Evolutionary conservation across 2,888 invertebrate genomes (phyloP), one percentile per base, ranked within the genome.

Genomic region (Sarcophaga caerulescens): DNA sequence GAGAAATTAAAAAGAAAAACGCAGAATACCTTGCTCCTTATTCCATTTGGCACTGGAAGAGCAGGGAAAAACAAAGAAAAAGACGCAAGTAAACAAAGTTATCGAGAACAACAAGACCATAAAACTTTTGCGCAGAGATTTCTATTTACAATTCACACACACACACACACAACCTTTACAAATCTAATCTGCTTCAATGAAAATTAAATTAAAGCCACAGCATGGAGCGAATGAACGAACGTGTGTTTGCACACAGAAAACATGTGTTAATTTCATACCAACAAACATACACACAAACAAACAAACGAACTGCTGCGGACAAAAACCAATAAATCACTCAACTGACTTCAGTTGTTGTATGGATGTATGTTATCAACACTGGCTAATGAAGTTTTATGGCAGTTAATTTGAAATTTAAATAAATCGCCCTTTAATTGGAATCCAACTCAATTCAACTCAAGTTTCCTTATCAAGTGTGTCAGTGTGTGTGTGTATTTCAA

Each of bases 381-480:
- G 52, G 47, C 44, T 70, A 71, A 71, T 65, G 5, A 19, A 73
- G 71, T 80, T 81, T 76, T 81, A 76, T 85, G 25, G 35, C 23
- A 77, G 60, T 75, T 74, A 73, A 82, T 75, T 85, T 81, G 59
- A 60, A 76, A 71, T 79, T 47, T 21, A 85, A 76, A 82, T 76
- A 79, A 82, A 78, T 75, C 21, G n/a, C 59, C 47, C 78, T 35
- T 60, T 85, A 85, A 85, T 76, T 79, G 79, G 59, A 75, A 62
- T 19, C 47, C 45, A 44, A 47, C 52, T 14, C 14, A 14, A 14
- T 1, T 52, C 52, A 52, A 14, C 4, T 17, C 3, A 52, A 14
- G 17, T 52, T 52, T 4, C 17, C 14, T 14, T 14, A 14, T 52
- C 14, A 52, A 52, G 17, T 52, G 17, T 17, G 17, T 4, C 12